Percentiles rank a stretch among this genome's conserved stretches.
These are phyloP conservation scores for Struthio camelus DNA, from an alignment of 2,113 vertebrate species.

Conservation along the genomic window DNA sequence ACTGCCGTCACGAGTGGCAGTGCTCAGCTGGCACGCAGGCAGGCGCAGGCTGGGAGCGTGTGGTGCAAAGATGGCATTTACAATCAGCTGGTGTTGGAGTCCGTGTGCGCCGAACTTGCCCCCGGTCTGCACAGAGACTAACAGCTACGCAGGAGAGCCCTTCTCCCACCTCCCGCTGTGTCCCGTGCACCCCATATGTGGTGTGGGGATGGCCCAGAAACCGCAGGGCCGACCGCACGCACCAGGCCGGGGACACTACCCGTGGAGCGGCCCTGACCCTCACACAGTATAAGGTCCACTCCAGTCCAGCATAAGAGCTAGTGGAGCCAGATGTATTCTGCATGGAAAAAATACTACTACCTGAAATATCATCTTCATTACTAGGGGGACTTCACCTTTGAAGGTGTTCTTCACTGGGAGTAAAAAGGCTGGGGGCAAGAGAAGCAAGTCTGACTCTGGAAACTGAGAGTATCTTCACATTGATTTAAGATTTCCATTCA, in stretches of 20 bases:
- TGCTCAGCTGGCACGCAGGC: neutral
- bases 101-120: neutral
- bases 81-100: neutral
- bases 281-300: neutral
- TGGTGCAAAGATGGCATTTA: neutral
- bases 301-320: neutral
- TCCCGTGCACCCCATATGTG: rapidly evolving
- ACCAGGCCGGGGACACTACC: neutral
- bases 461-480: neutral
- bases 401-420: neutral
- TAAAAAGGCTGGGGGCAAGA: neutral
- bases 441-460: neutral
- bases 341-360: neutral
- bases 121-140: neutral
- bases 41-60: neutral
- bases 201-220: neutral
- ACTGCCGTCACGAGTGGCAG: neutral
- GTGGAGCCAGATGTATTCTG: neutral
- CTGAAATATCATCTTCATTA: neutral
- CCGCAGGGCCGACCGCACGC: neutral
- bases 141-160: neutral
- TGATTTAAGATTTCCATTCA: neutral
- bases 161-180: neutral
- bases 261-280: neutral
- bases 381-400: neutral